A percentile compares a stretch with the other conserved stretches of the same genome.
Conservation (phyloP, 2,888 invertebrate species). For the Desoria tigrina region DNA sequence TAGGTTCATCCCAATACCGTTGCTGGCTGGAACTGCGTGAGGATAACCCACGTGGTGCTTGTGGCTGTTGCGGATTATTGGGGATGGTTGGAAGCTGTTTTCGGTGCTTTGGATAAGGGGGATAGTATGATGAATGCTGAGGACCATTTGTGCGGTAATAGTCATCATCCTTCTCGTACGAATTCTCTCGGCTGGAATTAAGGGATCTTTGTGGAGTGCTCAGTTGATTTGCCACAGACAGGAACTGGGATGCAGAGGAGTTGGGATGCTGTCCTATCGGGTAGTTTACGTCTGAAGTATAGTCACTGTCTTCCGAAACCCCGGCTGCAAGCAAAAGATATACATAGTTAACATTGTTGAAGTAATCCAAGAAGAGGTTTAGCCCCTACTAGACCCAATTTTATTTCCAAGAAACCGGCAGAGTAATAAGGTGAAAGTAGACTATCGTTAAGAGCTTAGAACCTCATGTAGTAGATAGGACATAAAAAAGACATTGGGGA, state of each 20-base stretch:
- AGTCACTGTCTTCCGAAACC: conserved; percentile 95
- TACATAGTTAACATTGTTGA: neutral
- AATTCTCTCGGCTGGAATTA: conserved; percentile 78
- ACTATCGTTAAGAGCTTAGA: too few species aligned
- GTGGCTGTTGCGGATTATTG: conserved; percentile 34
- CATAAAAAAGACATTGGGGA: too few species aligned
- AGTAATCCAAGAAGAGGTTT: too few species aligned
- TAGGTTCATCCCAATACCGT: conserved; percentile 57
- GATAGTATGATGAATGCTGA: conserved; percentile 21
- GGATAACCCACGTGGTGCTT: conserved; percentile 21
- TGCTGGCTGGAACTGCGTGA: conserved; percentile 5
- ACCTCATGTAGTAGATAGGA: too few species aligned
- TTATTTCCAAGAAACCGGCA: too few species aligned
- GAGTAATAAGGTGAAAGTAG: too few species aligned
- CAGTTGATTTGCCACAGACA: conserved; percentile 74
- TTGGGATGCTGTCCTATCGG: conserved; percentile 87
- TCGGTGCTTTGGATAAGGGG: conserved; percentile 23
- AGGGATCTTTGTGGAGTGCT: conserved; percentile 75
- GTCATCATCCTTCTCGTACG: conserved; percentile 76
- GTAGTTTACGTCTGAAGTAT: conserved; percentile 93
- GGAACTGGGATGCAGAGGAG: conserved; percentile 86
- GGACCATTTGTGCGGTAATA: conserved; percentile 29
- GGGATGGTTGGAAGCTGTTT: conserved; percentile 46
- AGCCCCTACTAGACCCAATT: too few species aligned
- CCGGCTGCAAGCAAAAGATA: conserved; percentile 66